Evolutionary conservation across 2,888 invertebrate species (phyloP).

Genomic region (Cheiracanthium punctorium): DNA sequence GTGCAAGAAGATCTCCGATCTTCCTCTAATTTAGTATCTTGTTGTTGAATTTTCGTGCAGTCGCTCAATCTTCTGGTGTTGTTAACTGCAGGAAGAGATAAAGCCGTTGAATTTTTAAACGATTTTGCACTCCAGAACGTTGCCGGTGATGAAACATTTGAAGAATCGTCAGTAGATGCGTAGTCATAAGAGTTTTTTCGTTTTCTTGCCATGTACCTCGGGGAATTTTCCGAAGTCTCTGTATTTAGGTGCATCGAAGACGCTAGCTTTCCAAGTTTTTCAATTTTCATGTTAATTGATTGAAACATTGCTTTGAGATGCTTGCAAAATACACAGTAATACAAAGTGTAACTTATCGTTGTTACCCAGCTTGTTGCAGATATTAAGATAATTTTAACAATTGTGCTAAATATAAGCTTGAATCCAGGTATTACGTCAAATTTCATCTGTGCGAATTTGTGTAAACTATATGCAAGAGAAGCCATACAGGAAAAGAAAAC

Average conservation of each 20-base stretch:
- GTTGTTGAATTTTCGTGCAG: neutral
- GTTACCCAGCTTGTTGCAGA: conserved; percentile 34
- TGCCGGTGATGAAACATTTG: neutral
- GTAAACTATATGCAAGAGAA: neutral
- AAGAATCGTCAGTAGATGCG: neutral
- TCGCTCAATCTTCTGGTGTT: neutral
- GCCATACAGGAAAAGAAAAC: neutral
- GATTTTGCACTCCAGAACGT: neutral
- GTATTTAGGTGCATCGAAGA: neutral
- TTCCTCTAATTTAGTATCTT: neutral
- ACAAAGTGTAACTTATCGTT: conserved; percentile 29
- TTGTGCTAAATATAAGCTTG: neutral
- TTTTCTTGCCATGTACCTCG: too few species aligned
- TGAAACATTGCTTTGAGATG: conserved; percentile 52
- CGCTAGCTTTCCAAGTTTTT: neutral
- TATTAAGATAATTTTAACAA: conserved; percentile 8
- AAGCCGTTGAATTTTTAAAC: neutral
- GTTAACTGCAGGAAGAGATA: neutral
- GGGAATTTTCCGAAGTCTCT: neutral
- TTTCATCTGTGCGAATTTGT: neutral
- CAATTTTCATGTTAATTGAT: conserved; percentile 23
- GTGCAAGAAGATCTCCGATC: neutral
- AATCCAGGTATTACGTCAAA: neutral
- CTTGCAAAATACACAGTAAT: conserved; percentile 47
- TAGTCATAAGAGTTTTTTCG: neutral